Conservation (phyloP, 2,113 vertebrate species). For the Donacobius atricapilla region DNA sequence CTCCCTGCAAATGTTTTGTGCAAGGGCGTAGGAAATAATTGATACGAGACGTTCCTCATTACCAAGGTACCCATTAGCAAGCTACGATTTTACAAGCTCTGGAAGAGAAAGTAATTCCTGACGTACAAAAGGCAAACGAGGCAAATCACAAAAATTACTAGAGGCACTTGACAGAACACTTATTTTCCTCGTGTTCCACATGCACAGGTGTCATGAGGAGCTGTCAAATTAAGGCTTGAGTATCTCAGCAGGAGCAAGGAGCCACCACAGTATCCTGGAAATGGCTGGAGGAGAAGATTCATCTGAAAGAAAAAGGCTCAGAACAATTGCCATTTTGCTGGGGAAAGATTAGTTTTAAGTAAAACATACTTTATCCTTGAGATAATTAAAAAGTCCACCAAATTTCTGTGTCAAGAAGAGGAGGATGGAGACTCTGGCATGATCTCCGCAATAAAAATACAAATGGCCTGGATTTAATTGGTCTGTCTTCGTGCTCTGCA, state of each 20-base stretch:
- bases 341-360: neutral
- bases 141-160: slow-evolving; percentile 22
- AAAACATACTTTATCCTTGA: neutral
- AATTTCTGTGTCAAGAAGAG: neutral
- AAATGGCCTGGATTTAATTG: slow-evolving; percentile 7
- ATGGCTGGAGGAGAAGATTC: neutral
- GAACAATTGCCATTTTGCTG: neutral
- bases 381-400: neutral
- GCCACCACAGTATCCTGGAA: neutral
- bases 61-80: neutral
- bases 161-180: slow-evolving; percentile 23
- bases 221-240: slow-evolving; percentile 24
- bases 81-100: neutral
- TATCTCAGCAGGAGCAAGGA: neutral
- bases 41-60: neutral
- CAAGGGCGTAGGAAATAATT: neutral
- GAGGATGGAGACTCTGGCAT: neutral
- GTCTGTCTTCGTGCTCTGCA: neutral
- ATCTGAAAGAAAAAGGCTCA: neutral
- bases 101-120: neutral
- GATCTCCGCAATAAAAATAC: neutral
- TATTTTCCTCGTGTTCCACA: slow-evolving; percentile 3
- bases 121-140: neutral
- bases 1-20: neutral
- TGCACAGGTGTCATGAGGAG: neutral